Evolutionary conservation across 1,140 invertebrate genomes (phyloP), one percentile per base, ranked within the genome.

Genomic region (Temnothorax curvispinosus): DNA sequence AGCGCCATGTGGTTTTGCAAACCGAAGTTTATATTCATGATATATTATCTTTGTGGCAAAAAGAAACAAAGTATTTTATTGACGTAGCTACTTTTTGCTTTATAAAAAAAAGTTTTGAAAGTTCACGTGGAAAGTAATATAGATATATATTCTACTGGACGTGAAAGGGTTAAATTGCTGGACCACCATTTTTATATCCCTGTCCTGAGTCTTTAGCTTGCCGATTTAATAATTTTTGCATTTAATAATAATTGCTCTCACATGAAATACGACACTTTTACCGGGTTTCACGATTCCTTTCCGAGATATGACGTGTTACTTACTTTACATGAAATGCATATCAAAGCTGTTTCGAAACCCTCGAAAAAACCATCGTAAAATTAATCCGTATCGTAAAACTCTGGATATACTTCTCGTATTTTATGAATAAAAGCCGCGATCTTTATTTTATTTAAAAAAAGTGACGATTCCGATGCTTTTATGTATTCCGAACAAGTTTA

Each of bases 291-390:
- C 3, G 27, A 44, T 81, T 81, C 13, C 50, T 38, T 69, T n/a
- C 5, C 11, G 27, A 3, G 11, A 54, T 15, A 58, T 71, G 15
- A 81, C 15, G 77, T 67, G 54, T 56, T 21, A 71, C 47, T 80
- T 54, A 78, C 3, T 81, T 47, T 56, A 47, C 21, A 32, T n/a
- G 3, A 35, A 15, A 54, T n/a, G 7, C 9, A 35, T 81, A 69
- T 81, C 2, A n/a, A 50, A 50, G 44, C 50, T 38, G 8, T 81
- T 81, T 52, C 62, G 15, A 38, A 69, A 80, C n/a, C 5, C 11
- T 74, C 18, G 4, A 84, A 84, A 84, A 60, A 62, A 3, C 2
- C 38, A 11, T 60, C 69, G 15, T 75, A 74, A 74, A 75, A 84
- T 84, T 74, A 84, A 44, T 50, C 27, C 13, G 41, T 13, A 18